Conservation (phyloP, 2,113 vertebrate genomes). For the Perca schrenkii region DNA sequence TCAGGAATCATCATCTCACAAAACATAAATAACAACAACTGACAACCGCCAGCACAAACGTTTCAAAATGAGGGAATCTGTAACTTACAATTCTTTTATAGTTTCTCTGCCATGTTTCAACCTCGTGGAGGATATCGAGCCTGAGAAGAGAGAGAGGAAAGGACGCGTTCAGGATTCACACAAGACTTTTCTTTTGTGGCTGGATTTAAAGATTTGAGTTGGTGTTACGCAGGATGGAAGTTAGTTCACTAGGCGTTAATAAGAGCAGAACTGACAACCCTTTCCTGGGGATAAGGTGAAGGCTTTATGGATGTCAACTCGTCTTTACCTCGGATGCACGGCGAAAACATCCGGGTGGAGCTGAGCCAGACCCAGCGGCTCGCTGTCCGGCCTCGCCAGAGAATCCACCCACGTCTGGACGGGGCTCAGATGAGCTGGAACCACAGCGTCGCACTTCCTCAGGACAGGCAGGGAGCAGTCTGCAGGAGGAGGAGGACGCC, state of each 20-base stretch:
- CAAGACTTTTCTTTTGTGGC: background rate
- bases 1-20: too few relatives aligned
- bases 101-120: constrained; percentile 90
- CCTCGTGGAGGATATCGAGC: constrained; percentile 88
- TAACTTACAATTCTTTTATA: constrained; percentile 91
- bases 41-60: background rate
- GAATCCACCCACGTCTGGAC: constrained; percentile 89
- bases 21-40: background rate
- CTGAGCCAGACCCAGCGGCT: constrained; percentile 85
- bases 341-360: constrained; percentile 92
- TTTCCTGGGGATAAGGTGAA: background rate
- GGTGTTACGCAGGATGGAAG: background rate
- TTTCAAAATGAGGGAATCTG: background rate
- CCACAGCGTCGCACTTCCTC: constrained; percentile 78
- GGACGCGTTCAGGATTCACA: background rate
- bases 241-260: background rate
- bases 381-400: constrained; percentile 76
- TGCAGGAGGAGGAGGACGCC: constrained; percentile 52
- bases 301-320: too few relatives aligned
- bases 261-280: too few relatives aligned
- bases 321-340: constrained; percentile 85
- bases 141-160: constrained; percentile 67
- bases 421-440: constrained; percentile 81
- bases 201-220: background rate
- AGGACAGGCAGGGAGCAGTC: constrained; percentile 82